Conservation (phyloP, 1,140 invertebrate species). For the Platorchestia sp. region DNA sequence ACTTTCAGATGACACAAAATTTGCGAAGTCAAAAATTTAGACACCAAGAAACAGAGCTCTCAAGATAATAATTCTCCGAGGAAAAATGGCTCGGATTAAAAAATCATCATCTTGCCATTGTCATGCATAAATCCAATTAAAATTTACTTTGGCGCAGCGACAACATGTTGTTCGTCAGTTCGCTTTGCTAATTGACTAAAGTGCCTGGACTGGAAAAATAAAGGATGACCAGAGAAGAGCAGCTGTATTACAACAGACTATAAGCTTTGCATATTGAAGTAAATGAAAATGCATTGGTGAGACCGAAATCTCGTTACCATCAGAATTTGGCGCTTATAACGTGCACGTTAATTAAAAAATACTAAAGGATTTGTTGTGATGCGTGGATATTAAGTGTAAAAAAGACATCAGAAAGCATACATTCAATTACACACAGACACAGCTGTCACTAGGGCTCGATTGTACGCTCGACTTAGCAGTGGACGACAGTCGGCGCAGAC, state of each 20-base stretch:
- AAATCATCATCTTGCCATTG: background rate
- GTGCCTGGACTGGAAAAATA: background rate
- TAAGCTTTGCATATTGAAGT: background rate
- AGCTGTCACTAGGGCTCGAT: background rate
- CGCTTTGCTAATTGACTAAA: background rate
- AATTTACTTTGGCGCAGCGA: background rate
- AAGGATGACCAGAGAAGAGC: background rate
- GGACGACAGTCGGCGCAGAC: background rate
- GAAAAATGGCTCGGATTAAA: too few species aligned
- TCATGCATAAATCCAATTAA: background rate
- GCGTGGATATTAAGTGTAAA: background rate
- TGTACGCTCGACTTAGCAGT: background rate
- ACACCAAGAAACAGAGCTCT: background rate
- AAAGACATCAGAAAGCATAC: background rate
- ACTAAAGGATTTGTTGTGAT: background rate
- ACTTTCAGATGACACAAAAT: background rate
- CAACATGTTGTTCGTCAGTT: background rate
- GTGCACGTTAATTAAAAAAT: background rate
- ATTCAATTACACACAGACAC: background rate
- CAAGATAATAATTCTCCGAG: background rate
- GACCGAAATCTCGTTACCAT: background rate
- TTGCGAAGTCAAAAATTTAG: background rate
- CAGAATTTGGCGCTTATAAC: background rate
- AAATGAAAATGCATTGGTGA: background rate
- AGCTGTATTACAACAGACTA: background rate